Percentiles rank a stretch among this genome's conserved stretches.
These are phyloP conservation scores for Barnardius zonarius DNA, from an alignment of 2,113 vertebrate genomes.

Conservation along the genomic window DNA sequence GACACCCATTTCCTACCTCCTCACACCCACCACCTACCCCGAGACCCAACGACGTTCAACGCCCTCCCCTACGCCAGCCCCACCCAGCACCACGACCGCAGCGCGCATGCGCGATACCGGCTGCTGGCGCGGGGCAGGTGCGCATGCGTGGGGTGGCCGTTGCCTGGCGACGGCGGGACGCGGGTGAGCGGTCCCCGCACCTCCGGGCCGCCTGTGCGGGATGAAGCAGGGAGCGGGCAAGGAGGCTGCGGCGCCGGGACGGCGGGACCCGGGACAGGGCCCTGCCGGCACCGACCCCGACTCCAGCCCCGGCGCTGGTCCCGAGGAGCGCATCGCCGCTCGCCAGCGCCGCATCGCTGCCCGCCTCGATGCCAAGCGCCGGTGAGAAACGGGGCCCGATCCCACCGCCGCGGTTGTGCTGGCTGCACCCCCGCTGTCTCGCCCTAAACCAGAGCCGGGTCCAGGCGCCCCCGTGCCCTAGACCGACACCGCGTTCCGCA, in stretches of 20 bases:
- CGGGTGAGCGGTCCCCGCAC: not conserved
- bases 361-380: constrained; percentile 65
- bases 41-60: no score
- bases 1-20: no score
- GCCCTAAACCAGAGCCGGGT: no score
- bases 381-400: constrained; percentile 46
- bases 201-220: no score
- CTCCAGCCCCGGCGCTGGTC: fast-evolving
- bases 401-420: no score
- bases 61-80: no score
- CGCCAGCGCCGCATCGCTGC: constrained; percentile 72
- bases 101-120: not conserved
- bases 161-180: not conserved
- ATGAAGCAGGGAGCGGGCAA: not conserved
- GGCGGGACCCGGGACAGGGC: constrained; percentile 2
- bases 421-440: not conserved
- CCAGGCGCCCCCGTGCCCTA: not conserved
- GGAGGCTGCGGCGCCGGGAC: no score
- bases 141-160: not conserved
- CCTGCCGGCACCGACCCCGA: not conserved
- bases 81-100: no score
- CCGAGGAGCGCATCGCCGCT: constrained; percentile 74
- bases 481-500: fast-evolving
- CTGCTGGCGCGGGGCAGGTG: not conserved
- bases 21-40: no score